A percentile compares a stretch with the other conserved stretches of the same genome.
These are phyloP conservation scores for Cynopterus sphinx DNA, from an alignment of 2,797 vertebrate species.

Conservation along the genomic window DNA sequence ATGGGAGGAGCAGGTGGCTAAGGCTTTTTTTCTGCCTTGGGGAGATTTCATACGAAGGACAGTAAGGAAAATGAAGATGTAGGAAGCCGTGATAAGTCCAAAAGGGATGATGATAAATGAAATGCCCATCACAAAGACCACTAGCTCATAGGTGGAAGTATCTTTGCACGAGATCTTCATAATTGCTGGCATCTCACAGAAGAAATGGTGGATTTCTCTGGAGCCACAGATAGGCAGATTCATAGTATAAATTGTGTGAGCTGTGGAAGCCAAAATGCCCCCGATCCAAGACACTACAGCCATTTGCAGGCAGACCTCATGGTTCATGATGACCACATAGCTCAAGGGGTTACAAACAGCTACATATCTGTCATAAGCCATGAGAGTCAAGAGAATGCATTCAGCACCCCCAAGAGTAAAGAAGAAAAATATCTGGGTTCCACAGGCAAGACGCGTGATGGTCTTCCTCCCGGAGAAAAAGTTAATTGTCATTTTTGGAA, in stretches of 20 bases:
- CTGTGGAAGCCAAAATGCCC: neutral
- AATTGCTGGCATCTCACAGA: conserved; percentile 34
- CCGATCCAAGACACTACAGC: neutral
- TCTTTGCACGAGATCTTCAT: conserved; percentile 5
- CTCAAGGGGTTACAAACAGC: conserved; percentile 23
- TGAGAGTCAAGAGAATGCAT: conserved; percentile 13
- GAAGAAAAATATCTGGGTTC: conserved; percentile 1
- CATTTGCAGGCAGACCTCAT: neutral
- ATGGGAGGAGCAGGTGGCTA: neutral
- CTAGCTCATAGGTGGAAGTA: neutral
- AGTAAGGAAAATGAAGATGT: neutral
- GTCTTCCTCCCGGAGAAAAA: neutral
- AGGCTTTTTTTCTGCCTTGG: neutral
- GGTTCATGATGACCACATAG: neutral
- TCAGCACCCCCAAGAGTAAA: conserved; percentile 8
- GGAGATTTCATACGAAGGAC: neutral
- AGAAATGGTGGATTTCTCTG: conserved; percentile 27
- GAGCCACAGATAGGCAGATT: conserved; percentile 21
- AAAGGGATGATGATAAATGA: neutral
- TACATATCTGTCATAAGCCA: neutral
- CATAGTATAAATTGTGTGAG: conserved; percentile 17
- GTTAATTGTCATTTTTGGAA: conserved; percentile 1
- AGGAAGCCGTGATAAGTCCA: neutral
- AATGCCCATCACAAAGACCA: neutral
- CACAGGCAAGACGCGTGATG: neutral